These are phyloP conservation scores for Sinodicranocentrus sp. DNA, from an alignment of 2,888 invertebrate species.

Conservation along the genomic window DNA sequence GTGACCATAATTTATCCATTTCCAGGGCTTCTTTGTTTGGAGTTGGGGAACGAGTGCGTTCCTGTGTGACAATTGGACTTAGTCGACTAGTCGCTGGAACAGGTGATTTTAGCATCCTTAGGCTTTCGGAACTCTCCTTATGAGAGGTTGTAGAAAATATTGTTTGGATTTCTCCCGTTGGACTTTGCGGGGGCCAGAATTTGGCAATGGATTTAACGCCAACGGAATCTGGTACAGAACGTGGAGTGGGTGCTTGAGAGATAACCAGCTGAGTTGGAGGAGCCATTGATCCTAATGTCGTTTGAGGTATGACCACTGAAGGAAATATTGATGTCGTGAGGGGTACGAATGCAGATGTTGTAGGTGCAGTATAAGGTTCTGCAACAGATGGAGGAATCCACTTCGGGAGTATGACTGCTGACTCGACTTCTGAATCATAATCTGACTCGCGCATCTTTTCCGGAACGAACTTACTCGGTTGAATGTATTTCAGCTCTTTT, in stretches of 20 bases:
- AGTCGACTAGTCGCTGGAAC: constrained; percentile 9
- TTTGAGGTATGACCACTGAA: not conserved
- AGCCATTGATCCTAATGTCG: not conserved
- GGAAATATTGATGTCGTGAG: constrained; percentile 78
- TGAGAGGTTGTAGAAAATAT: not conserved
- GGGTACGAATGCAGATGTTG: constrained; percentile 82
- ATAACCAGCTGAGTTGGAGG: not conserved
- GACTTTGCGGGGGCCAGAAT: constrained; percentile 37
- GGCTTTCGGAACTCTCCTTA: not conserved
- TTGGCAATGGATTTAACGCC: constrained; percentile 46
- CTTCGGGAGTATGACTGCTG: constrained; percentile 82
- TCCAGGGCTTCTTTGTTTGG: constrained; percentile 84
- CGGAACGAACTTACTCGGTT: constrained; percentile 84
- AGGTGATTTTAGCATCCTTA: not conserved
- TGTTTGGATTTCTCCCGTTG: constrained; percentile 5
- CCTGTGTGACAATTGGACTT: constrained; percentile 29
- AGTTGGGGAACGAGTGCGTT: constrained; percentile 78
- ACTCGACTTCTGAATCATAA: constrained; percentile 86
- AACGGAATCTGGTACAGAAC: constrained; percentile 4
- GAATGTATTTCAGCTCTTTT: constrained; percentile 78
- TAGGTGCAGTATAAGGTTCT: constrained; percentile 11
- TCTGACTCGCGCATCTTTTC: constrained; percentile 85
- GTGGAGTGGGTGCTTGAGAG: not conserved
- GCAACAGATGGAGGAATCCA: constrained; percentile 80
- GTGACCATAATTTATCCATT: constrained; percentile 86